Percentiles rank a stretch among this genome's conserved stretches.
phyloP scores from a whole-genome alignment of 1,140 invertebrate genomes.

The Pogonus chalceus region DNA sequence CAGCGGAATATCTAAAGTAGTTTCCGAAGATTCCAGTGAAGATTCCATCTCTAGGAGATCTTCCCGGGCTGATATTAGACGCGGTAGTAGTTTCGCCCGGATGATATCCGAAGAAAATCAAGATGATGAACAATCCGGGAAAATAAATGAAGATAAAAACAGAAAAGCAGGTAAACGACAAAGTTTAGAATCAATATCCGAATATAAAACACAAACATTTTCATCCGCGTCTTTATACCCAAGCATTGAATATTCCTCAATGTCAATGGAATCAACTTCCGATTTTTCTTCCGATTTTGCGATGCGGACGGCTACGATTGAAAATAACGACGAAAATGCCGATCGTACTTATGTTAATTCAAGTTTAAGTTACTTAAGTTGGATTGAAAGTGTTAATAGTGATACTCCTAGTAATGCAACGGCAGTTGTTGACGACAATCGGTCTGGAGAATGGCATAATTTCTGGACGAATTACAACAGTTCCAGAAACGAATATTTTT shows the following conservation, averaged over 20 bases:
- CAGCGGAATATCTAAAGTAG: neutral
- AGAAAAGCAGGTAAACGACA: slow-evolving; percentile 21
- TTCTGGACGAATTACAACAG: slow-evolving; percentile 34
- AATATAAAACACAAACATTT: slow-evolving; percentile 27
- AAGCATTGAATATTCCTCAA: slow-evolving; percentile 16
- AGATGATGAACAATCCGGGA: neutral
- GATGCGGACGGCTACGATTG: slow-evolving; percentile 13
- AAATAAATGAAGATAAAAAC: neutral
- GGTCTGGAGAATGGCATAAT: slow-evolving; percentile 34
- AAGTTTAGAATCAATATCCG: slow-evolving; percentile 32
- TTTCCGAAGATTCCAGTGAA: neutral
- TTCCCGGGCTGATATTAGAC: neutral
- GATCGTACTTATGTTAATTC: slow-evolving; percentile 21
- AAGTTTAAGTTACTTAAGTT: slow-evolving; percentile 29
- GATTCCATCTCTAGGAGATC: neutral
- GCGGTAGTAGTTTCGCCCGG: neutral
- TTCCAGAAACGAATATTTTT: slow-evolving; percentile 27
- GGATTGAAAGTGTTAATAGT: slow-evolving; percentile 32
- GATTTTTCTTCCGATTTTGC: slow-evolving; percentile 27
- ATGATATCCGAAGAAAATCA: slow-evolving; percentile 1
- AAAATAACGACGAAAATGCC: slow-evolving; percentile 9
- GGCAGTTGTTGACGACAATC: neutral
- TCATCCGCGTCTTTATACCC: slow-evolving; percentile 19
- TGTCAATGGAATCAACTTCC: slow-evolving; percentile 21
- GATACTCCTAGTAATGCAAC: slow-evolving; percentile 17